These are phyloP conservation scores for Sclerurus mexicanus DNA, from an alignment of 2,113 vertebrate genomes.

Conservation along the genomic window DNA sequence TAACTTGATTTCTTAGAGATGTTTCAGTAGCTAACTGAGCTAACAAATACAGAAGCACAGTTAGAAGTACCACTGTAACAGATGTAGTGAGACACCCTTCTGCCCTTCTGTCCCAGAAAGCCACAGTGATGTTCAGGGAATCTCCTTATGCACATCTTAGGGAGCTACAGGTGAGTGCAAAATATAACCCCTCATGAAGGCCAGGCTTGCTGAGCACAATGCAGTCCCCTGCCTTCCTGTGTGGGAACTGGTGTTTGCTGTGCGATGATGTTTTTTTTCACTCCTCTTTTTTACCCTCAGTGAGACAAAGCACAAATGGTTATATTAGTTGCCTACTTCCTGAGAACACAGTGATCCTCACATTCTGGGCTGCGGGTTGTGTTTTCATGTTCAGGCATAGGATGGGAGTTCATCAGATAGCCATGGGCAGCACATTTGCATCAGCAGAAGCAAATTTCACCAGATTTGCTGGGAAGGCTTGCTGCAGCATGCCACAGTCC, in stretches of 20 bases:
- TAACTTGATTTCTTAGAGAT: neutral
- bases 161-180: neutral
- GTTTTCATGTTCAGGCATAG: neutral
- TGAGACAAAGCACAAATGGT: conserved; percentile 15
- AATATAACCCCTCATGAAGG: neutral
- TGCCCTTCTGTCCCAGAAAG: neutral
- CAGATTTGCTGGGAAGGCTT: neutral
- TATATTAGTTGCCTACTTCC: conserved; percentile 53
- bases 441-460: conserved; percentile 2
- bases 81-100: neutral
- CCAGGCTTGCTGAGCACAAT: neutral
- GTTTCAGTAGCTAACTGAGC: neutral
- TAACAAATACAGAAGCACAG: neutral
- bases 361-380: conserved; percentile 40
- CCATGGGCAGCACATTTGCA: conserved; percentile 2
- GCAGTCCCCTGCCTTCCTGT: conserved; percentile 23
- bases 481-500: neutral
- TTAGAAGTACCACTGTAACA: neutral
- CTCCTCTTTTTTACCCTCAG: neutral
- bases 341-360: conserved; percentile 61
- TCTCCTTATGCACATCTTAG: neutral
- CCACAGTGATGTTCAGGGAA: neutral
- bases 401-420: conserved; percentile 60
- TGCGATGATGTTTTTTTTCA: neutral
- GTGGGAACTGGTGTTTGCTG: neutral